Evolutionary conservation across 2,888 invertebrate genomes (phyloP).

Genomic region (Sinopyrophorus schimmeli): DNA sequence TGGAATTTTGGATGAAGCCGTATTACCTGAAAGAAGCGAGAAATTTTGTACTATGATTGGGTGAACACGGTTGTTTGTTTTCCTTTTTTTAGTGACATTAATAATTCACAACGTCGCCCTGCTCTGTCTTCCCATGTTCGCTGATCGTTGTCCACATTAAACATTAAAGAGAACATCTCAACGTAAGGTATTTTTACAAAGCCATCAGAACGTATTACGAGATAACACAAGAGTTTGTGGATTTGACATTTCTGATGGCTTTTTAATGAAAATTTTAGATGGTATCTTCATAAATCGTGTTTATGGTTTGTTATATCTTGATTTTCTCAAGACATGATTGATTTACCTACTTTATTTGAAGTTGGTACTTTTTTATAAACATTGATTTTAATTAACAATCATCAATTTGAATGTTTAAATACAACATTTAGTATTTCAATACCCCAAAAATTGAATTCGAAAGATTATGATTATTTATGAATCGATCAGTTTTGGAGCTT

Average conservation of each 20-base stretch:
- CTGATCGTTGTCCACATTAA: constrained; percentile 23
- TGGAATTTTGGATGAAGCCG: too few relatives aligned
- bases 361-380: too few relatives aligned
- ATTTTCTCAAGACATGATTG: too few relatives aligned
- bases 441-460: too few relatives aligned
- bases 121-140: constrained; percentile 20
- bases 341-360: too few relatives aligned
- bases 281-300: neutral
- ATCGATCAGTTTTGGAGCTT: too few relatives aligned
- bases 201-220: constrained; percentile 21
- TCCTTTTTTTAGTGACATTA: constrained; percentile 16
- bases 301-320: too few relatives aligned
- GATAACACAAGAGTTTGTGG: constrained; percentile 10
- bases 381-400: too few relatives aligned
- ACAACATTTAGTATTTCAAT: too few relatives aligned
- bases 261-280: constrained; percentile 14
- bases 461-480: too few relatives aligned
- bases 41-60: constrained; percentile 11
- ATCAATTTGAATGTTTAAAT: too few relatives aligned
- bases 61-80: constrained; percentile 12
- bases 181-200: constrained; percentile 21
- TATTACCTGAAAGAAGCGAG: constrained; percentile 13
- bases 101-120: constrained; percentile 25
- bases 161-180: constrained; percentile 28
- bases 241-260: constrained; percentile 17